Percentiles rank a stretch among this genome's conserved stretches.
These are phyloP conservation scores for Dromiciops gliroides DNA, from an alignment of 2,113 vertebrate species.

Conservation along the genomic window DNA sequence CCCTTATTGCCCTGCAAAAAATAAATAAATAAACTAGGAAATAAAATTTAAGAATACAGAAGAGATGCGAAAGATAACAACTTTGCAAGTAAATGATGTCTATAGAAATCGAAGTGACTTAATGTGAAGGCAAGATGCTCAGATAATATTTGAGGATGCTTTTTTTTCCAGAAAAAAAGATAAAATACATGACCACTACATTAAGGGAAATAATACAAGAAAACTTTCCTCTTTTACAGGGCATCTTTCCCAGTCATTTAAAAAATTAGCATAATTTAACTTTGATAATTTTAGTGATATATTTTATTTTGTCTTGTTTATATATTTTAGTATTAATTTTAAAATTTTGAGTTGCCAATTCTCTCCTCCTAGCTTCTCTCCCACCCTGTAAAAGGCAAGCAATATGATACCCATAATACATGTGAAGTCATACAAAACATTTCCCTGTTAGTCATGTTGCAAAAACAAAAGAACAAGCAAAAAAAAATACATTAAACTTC, in stretches of 20 bases:
- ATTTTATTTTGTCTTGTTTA: not conserved
- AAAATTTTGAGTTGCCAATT: not conserved
- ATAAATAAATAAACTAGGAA: too few relatives aligned
- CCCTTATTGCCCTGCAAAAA: too few relatives aligned
- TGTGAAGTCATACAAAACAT: not conserved
- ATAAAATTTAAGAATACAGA: not conserved
- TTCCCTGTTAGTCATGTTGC: not conserved
- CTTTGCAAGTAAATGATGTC: not conserved
- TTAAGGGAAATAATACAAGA: not conserved
- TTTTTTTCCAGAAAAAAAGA: not conserved
- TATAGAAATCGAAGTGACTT: not conserved
- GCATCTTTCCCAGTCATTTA: not conserved
- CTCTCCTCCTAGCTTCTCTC: not conserved
- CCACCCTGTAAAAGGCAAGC: not conserved
- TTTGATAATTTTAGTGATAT: not conserved
- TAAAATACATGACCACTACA: not conserved
- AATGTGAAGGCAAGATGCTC: not conserved
- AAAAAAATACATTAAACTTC: not conserved
- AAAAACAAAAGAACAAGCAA: not conserved
- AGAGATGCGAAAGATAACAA: not conserved
- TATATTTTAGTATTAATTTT: not conserved
- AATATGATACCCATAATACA: not conserved
- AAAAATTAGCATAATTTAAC: not conserved
- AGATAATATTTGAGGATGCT: not conserved
- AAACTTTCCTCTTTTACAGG: not conserved